Evolutionary conservation across 2,797 vertebrate genomes (phyloP).

Genomic region (Enteromius paludinosus): DNA sequence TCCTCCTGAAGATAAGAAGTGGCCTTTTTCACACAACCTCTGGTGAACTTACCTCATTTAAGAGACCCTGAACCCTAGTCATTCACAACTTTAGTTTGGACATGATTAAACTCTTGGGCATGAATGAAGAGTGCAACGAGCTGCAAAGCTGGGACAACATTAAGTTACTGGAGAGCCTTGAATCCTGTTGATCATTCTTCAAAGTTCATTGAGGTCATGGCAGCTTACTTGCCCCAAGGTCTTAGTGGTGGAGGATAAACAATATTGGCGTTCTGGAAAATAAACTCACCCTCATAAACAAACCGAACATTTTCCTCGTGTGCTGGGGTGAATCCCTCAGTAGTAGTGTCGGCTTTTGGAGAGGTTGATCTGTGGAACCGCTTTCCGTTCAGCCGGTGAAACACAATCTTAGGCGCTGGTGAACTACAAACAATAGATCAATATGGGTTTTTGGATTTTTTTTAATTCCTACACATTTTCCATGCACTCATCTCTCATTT

Average conservation of each 20-base stretch:
- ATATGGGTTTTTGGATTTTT: background rate
- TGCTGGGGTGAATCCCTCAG: slow-evolving; percentile 88
- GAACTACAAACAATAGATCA: slow-evolving; percentile 63
- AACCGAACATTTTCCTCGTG: slow-evolving; percentile 97
- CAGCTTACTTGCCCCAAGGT: background rate
- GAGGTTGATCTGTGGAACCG: slow-evolving; percentile 77
- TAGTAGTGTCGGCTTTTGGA: slow-evolving; percentile 70
- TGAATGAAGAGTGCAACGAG: no score
- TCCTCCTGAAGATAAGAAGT: slow-evolving; percentile 43
- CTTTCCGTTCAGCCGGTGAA: slow-evolving; percentile 92
- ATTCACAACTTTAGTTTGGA: background rate
- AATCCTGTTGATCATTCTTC: background rate
- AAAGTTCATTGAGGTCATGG: background rate
- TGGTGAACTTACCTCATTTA: background rate
- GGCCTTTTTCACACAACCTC: slow-evolving; percentile 9
- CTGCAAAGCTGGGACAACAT: background rate
- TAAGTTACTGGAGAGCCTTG: background rate
- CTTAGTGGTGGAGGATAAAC: background rate
- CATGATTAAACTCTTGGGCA: background rate
- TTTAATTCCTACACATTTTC: background rate
- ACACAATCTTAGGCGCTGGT: slow-evolving; percentile 88
- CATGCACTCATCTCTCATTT: background rate
- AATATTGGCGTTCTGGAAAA: background rate
- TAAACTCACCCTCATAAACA: slow-evolving; percentile 88
- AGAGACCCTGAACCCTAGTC: background rate